phyloP scores from a whole-genome alignment of 2,113 vertebrate species.

The Podiceps cristatus region DNA sequence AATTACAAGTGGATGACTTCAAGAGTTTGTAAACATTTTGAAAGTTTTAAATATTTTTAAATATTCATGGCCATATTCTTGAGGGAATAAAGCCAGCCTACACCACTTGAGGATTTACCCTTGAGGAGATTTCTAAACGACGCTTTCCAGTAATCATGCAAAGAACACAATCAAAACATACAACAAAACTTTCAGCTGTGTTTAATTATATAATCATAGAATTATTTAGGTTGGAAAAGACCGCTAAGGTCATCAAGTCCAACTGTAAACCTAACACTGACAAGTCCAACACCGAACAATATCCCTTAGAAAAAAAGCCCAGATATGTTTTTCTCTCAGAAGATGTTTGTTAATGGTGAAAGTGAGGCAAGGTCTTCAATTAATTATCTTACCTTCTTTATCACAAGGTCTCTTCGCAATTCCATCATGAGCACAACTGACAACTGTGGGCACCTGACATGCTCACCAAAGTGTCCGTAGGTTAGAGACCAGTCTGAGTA shows the following conservation, averaged over 20 bases:
- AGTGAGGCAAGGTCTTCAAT: not conserved
- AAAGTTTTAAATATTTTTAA: not conserved
- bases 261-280: not conserved
- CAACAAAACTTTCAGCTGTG: not conserved
- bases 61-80: not conserved
- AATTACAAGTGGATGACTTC: not conserved
- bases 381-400: not conserved
- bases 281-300: not conserved
- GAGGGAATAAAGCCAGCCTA: not conserved
- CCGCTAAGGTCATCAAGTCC: rapidly evolving
- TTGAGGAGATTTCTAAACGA: not conserved
- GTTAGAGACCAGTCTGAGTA: not conserved
- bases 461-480: not conserved
- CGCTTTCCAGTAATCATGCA: not conserved
- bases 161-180: not conserved
- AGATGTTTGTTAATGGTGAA: not conserved
- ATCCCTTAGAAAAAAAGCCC: not conserved
- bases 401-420: not conserved
- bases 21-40: not conserved
- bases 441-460: not conserved
- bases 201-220: not conserved
- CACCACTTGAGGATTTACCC: not conserved
- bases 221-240: not conserved
- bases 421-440: not conserved
- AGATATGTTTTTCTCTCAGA: not conserved